Evolutionary conservation across 2,888 invertebrate species (phyloP).

Genomic region (Leptopilina myrica): DNA sequence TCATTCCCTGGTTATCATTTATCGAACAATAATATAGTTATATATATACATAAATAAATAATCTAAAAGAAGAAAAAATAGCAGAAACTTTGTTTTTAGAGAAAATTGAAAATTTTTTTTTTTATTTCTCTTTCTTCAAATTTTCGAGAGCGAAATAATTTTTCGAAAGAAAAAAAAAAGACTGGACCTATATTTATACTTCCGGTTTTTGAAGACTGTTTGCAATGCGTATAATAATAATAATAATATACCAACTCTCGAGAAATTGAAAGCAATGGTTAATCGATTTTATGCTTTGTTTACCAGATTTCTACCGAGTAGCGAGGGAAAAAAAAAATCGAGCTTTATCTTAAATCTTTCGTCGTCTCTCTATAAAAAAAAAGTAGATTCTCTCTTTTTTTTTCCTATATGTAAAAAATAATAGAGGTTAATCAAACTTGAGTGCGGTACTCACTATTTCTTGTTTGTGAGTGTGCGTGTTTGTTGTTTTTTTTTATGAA

Average conservation of each 20-base stretch:
- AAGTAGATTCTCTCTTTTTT: neutral
- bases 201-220: neutral
- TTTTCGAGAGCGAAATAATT: neutral
- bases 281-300: constrained; percentile 9
- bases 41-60: no score
- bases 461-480: no score
- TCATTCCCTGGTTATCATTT: no score
- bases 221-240: neutral
- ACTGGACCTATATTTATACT: neutral
- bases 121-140: neutral
- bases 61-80: neutral
- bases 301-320: neutral
- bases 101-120: no score
- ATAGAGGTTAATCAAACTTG: constrained; percentile 26
- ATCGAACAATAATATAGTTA: no score
- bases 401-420: neutral
- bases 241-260: neutral
- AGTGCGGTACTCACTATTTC: neutral
- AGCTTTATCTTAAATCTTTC: constrained; percentile 31
- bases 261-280: constrained; percentile 10
- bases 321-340: constrained; percentile 14
- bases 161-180: constrained; percentile 1
- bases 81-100: neutral
- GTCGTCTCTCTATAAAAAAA: constrained; percentile 1
- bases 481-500: neutral